phyloP scores from a whole-genome alignment of 2,797 vertebrate species.

The Ara ararauna region DNA sequence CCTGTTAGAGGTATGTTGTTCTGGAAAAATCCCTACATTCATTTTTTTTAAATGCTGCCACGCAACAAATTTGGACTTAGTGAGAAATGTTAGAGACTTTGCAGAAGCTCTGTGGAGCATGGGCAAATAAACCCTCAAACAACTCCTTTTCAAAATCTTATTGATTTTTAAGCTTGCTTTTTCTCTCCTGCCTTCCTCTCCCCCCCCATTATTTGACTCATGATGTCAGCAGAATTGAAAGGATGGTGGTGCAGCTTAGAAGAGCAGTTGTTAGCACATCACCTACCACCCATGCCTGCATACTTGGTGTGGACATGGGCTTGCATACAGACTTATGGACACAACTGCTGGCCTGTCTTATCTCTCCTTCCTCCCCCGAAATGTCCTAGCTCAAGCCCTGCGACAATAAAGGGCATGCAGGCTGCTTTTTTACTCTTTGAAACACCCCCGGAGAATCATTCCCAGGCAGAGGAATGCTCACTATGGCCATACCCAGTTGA shows the following conservation, averaged over 20 bases:
- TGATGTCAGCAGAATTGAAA: background rate
- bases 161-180: background rate
- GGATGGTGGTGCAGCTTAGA: background rate
- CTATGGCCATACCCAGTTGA: constrained; percentile 55
- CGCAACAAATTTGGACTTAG: background rate
- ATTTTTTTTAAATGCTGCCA: background rate
- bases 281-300: constrained; percentile 45
- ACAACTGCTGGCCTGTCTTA: background rate
- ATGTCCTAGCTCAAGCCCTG: constrained; percentile 46
- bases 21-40: background rate
- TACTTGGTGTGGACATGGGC: background rate
- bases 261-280: constrained; percentile 41
- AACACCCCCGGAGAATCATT: constrained; percentile 67
- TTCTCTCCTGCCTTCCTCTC: background rate
- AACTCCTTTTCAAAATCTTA: background rate
- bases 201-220: background rate
- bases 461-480: constrained; percentile 61
- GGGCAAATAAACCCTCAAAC: background rate
- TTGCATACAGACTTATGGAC: background rate
- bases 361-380: constrained; percentile 53
- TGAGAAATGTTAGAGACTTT: background rate
- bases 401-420: constrained; percentile 62
- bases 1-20: background rate
- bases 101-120: background rate
- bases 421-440: constrained; percentile 65